A percentile compares a stretch with the other conserved stretches of the same genome.
Conservation (phyloP, 2,888 invertebrate species). For the Acleris literana region DNA sequence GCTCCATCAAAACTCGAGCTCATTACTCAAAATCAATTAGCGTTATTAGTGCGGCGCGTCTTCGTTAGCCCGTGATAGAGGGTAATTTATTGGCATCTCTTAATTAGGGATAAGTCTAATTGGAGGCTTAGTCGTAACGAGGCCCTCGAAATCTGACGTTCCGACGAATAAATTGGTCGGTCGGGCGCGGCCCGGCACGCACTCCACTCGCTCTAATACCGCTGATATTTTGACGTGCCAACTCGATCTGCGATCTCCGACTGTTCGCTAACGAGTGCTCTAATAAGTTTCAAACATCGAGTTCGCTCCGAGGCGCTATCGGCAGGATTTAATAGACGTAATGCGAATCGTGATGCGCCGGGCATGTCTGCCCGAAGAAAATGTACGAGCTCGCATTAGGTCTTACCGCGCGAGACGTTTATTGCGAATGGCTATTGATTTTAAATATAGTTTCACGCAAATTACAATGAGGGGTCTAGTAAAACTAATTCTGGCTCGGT, state of each 20-base stretch:
- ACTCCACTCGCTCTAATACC: constrained; percentile 66
- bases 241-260: constrained; percentile 55
- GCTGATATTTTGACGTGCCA: constrained; percentile 73
- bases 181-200: constrained; percentile 63
- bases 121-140: constrained; percentile 85
- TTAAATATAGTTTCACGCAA: constrained; percentile 54
- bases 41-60: constrained; percentile 83
- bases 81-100: constrained; percentile 85
- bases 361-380: constrained; percentile 40
- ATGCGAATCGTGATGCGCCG: constrained; percentile 48
- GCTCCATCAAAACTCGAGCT: constrained; percentile 82
- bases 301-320: constrained; percentile 47
- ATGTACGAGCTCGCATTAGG: constrained; percentile 16
- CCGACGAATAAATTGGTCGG: constrained; percentile 81
- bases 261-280: constrained; percentile 56
- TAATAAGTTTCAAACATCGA: constrained; percentile 60
- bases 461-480: constrained; percentile 48
- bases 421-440: constrained; percentile 60
- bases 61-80: constrained; percentile 84
- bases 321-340: constrained; percentile 51
- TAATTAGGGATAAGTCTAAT: constrained; percentile 85
- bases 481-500: constrained; percentile 50
- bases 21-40: constrained; percentile 84
- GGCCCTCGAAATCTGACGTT: constrained; percentile 84
- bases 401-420: constrained; percentile 47